Evolutionary conservation across 2,888 invertebrate species (phyloP).

Genomic region (Anticlea derivata): DNA sequence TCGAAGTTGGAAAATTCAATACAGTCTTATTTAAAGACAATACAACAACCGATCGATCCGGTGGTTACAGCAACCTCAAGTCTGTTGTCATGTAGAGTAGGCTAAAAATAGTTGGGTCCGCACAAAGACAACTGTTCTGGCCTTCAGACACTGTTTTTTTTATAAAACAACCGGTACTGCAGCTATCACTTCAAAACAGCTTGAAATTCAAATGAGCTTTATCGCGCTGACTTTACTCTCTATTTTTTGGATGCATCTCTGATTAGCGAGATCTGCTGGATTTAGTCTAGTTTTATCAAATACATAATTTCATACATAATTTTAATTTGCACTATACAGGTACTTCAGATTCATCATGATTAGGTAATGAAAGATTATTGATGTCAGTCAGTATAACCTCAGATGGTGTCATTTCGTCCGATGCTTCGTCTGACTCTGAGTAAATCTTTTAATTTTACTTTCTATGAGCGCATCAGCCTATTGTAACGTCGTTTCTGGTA

Average conservation of each 20-base stretch:
- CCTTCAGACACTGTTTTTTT: slow-evolving; percentile 51
- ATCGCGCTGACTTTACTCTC: neutral
- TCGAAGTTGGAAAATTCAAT: slow-evolving; percentile 11
- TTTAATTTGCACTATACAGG: too few species aligned
- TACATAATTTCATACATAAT: too few species aligned
- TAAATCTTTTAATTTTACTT: too few species aligned
- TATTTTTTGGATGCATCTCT: slow-evolving; percentile 1
- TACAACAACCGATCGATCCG: slow-evolving; percentile 31
- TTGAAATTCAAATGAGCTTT: slow-evolving; percentile 3
- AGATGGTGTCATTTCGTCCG: too few species aligned
- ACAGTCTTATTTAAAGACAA: slow-evolving; percentile 28
- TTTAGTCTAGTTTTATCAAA: neutral
- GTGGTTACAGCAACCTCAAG: slow-evolving; percentile 19
- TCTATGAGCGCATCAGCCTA: too few species aligned
- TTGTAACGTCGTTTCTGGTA: slow-evolving; percentile 4
- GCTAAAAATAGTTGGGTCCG: slow-evolving; percentile 50
- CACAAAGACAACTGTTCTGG: slow-evolving; percentile 44
- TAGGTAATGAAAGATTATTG: too few species aligned
- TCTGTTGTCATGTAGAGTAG: slow-evolving; percentile 26
- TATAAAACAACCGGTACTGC: slow-evolving; percentile 31
- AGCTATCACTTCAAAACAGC: neutral
- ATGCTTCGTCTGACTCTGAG: too few species aligned
- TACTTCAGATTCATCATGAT: too few species aligned
- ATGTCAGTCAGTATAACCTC: too few species aligned
- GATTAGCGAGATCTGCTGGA: neutral